Conservation (phyloP, 2,113 vertebrate genomes). For the Microcebus ravelobensis region DNA sequence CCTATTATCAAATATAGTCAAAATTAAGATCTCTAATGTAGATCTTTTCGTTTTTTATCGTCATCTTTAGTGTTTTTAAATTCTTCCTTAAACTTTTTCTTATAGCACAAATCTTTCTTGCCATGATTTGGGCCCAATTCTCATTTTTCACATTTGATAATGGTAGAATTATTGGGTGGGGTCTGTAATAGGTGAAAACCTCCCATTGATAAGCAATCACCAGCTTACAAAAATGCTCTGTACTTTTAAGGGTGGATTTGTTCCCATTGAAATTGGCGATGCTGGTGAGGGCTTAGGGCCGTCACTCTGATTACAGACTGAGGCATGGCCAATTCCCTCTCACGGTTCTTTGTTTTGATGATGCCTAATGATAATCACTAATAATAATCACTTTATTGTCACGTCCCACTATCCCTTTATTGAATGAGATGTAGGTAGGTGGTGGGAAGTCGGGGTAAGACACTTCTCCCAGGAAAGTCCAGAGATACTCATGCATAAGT, state of each 20-base stretch:
- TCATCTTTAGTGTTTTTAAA: background rate
- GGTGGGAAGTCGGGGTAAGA: background rate
- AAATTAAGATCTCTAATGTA: slow-evolving; percentile 6
- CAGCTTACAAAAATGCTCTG: background rate
- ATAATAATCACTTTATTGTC: background rate
- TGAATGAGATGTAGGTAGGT: background rate
- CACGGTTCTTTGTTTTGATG: background rate
- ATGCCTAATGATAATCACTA: background rate
- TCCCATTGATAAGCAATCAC: background rate
- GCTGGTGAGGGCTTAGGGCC: background rate
- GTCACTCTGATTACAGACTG: background rate
- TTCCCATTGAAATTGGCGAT: background rate
- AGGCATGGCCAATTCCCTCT: background rate
- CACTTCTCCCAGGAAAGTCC: background rate
- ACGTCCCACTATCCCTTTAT: background rate
- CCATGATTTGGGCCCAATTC: background rate
- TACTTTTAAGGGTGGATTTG: background rate
- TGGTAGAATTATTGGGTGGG: background rate
- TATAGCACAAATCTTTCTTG: background rate
- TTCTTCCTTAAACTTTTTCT: slow-evolving; percentile 23
- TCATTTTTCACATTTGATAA: background rate
- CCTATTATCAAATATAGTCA: background rate
- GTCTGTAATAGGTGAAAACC: background rate
- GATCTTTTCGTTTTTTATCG: background rate
- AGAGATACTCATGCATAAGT: background rate